phyloP scores from a whole-genome alignment of 1,140 invertebrate genomes.

The Delia radicum region DNA sequence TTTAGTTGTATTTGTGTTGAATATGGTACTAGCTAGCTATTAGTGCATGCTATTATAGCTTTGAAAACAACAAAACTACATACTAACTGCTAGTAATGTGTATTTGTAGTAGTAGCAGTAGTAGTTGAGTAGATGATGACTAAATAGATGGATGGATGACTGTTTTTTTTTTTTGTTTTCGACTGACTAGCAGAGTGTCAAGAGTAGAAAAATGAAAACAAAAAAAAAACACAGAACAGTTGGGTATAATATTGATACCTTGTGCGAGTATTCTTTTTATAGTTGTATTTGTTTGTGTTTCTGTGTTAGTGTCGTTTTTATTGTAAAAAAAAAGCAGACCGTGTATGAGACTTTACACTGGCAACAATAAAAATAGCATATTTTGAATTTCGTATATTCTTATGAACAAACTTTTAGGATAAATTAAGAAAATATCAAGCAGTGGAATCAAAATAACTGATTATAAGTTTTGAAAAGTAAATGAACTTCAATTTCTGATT shows the following conservation, averaged over 20 bases:
- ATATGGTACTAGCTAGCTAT: neutral
- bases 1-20: neutral
- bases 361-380: too few relatives aligned
- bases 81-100: neutral
- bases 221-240: neutral
- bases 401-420: too few relatives aligned
- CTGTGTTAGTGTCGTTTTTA: neutral
- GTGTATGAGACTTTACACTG: too few relatives aligned
- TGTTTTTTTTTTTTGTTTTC: neutral
- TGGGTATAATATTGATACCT: neutral
- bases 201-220: neutral
- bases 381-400: too few relatives aligned
- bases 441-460: too few relatives aligned
- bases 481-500: too few relatives aligned
- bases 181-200: neutral
- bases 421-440: too few relatives aligned
- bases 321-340: too few relatives aligned
- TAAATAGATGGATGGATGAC: neutral
- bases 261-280: neutral
- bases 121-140: neutral
- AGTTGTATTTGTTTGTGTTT: neutral
- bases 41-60: neutral
- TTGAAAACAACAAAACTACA: neutral
- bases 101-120: neutral
- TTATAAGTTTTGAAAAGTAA: too few relatives aligned